Conservation (phyloP, 1,140 invertebrate genomes). For the Habropoda laboriosa region DNA sequence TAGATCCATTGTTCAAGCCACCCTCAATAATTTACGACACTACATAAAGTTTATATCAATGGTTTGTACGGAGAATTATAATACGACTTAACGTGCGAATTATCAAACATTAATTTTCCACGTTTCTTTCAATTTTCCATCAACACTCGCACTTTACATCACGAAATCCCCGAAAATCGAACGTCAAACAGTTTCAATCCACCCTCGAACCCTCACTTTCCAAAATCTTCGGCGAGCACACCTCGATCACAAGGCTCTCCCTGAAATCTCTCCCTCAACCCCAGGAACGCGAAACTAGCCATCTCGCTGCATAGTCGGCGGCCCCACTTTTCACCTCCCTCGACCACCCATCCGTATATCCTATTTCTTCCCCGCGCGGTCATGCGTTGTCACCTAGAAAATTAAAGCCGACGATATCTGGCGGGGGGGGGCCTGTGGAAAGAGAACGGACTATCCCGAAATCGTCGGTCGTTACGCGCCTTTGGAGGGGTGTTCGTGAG, state of each 20-base stretch:
- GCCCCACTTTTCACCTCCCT: neutral
- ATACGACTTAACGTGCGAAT: too few species aligned
- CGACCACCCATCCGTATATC: conserved; percentile 11
- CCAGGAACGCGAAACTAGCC: neutral
- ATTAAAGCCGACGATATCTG: conserved; percentile 65
- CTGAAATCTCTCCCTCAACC: neutral
- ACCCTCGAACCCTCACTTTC: neutral
- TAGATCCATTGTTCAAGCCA: too few species aligned
- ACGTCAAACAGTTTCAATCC: too few species aligned
- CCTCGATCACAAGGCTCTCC: neutral
- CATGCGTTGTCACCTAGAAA: conserved; percentile 66
- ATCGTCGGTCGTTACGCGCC: conserved; percentile 55
- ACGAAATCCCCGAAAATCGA: neutral
- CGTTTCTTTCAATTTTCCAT: neutral
- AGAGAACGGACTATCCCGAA: conserved; percentile 34
- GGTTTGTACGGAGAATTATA: too few species aligned
- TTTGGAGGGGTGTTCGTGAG: conserved; percentile 36
- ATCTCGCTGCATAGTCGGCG: too few species aligned
- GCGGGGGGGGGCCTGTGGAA: too few species aligned
- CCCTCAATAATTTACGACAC: too few species aligned
- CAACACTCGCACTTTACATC: neutral
- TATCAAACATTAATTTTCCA: neutral
- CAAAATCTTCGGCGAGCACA: too few species aligned
- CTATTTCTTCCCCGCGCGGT: conserved; percentile 34
- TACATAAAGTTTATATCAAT: too few species aligned